Evolutionary conservation across 1,140 invertebrate species (phyloP), one percentile per base, ranked within the genome.

Genomic region (Drosophila guanche): DNA sequence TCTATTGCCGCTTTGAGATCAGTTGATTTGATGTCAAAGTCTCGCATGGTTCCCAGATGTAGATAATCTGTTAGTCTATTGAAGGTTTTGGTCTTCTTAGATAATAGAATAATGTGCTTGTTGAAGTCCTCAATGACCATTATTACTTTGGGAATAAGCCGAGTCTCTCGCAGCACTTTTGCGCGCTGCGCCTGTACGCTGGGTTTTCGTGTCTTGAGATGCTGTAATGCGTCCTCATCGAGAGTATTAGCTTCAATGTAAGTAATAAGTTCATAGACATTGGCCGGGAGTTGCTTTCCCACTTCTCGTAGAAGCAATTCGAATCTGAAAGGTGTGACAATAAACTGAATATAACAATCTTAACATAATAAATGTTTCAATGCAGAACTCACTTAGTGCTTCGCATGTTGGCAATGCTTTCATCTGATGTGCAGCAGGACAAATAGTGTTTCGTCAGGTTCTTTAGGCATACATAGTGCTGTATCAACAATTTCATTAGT

Each of bases 101-200:
- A 92, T 29, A 95, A 84, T 7, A 93, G 59, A 23, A 94, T 92
- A 37, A 94, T 85, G 55, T 92, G 93, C 79, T 93, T 94, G 40
- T 93, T 92, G 55, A 94, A 94, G 66, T 93, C 92, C 89, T 95
- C 94, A 10, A 94, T 93, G 67, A 93, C 93, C 66, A 92, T 92
- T 53, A 94, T 89, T 0, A 94, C 92, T 60, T 93, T 93, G 2
- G 94, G 94, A 73, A 95, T 94, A 3, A 91, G 72, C 72, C 93
- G 93, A 0, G 93, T 93, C 84, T 94, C 93, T 42, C 92, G 92
- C 5, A 95, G 81, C 42, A 94, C 92, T 91, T 94, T 94, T n/a
- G 92, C 93, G 14, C 93, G 92, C 45, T 92, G 90, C 0, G 89
- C 74, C 20, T 84, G 81, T 0, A 91, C 79, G 55, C 16, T 20